Evolutionary conservation across 2,113 vertebrate species (phyloP).

Genomic region (Chaetura pelagica): DNA sequence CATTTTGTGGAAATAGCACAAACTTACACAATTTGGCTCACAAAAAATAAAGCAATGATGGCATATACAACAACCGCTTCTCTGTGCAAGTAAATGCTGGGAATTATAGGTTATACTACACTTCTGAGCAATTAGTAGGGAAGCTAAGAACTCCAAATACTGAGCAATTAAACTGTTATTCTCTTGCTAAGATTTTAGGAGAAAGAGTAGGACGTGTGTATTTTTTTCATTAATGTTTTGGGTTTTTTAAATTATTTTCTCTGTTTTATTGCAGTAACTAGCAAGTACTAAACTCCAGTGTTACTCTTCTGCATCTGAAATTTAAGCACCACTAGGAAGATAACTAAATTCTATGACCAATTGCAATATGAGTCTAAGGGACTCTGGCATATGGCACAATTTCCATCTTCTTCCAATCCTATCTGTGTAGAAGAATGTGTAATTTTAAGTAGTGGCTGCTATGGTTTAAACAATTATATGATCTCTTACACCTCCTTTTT

Average conservation of each 20-base stretch:
- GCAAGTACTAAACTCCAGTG: background rate
- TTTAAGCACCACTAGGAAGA: background rate
- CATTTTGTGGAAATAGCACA: background rate
- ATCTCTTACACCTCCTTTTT: background rate
- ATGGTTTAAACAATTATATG: background rate
- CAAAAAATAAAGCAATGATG: background rate
- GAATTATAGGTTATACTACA: background rate
- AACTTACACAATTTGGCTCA: background rate
- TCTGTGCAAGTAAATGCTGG: background rate
- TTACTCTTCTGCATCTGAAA: background rate
- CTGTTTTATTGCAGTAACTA: background rate
- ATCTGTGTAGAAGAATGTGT: background rate
- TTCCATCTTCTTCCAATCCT: background rate
- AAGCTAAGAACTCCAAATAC: background rate
- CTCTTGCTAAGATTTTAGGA: background rate
- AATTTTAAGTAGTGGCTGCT: background rate
- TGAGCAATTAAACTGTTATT: background rate
- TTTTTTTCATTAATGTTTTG: background rate
- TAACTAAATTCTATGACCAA: background rate
- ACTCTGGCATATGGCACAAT: background rate
- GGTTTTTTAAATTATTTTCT: background rate
- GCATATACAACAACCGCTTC: background rate
- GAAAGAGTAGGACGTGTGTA: background rate
- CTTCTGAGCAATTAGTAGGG: background rate
- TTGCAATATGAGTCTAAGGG: background rate